Evolutionary conservation across 2,113 vertebrate genomes (phyloP).

Genomic region (Microtus richardsoni): DNA sequence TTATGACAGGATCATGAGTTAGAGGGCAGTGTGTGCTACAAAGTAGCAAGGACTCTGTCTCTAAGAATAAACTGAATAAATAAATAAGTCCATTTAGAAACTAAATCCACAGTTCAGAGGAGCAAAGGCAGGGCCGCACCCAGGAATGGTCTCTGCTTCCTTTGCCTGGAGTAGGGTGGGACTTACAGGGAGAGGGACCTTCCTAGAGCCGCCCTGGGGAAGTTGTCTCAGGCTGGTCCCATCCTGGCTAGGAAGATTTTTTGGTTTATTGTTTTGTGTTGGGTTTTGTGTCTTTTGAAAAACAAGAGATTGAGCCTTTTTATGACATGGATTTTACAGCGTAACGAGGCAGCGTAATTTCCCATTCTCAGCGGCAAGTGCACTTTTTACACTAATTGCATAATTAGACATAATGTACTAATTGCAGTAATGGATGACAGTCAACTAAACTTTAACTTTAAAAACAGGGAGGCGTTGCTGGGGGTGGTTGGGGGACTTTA

Average conservation of each 20-base stretch:
- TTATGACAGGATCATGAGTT: not conserved
- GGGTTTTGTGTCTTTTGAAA: constrained; percentile 78
- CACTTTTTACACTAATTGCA: constrained; percentile 85
- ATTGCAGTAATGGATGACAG: constrained; percentile 84
- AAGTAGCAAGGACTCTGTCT: not conserved
- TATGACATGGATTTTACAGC: constrained; percentile 82
- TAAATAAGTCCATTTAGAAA: not conserved
- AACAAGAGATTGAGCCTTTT: constrained; percentile 81
- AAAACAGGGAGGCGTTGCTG: constrained; percentile 80
- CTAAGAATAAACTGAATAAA: not conserved
- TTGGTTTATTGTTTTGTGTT: constrained; percentile 76
- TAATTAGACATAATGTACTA: constrained; percentile 85
- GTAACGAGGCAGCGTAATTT: constrained; percentile 78
- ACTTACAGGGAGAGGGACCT: not conserved
- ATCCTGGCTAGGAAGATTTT: constrained; percentile 16
- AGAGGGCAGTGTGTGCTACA: not conserved
- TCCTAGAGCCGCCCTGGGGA: not conserved
- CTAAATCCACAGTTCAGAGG: not conserved
- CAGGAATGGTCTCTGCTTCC: not conserved
- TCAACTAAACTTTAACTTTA: constrained; percentile 85
- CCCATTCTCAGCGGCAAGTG: constrained; percentile 83
- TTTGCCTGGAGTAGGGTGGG: fast-evolving
- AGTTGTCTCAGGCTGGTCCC: constrained; percentile 6
- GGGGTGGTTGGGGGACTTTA: constrained; percentile 38
- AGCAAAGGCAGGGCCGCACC: not conserved